Evolutionary conservation across 1,140 invertebrate species (phyloP).

Genomic region (Radopholus similis): DNA sequence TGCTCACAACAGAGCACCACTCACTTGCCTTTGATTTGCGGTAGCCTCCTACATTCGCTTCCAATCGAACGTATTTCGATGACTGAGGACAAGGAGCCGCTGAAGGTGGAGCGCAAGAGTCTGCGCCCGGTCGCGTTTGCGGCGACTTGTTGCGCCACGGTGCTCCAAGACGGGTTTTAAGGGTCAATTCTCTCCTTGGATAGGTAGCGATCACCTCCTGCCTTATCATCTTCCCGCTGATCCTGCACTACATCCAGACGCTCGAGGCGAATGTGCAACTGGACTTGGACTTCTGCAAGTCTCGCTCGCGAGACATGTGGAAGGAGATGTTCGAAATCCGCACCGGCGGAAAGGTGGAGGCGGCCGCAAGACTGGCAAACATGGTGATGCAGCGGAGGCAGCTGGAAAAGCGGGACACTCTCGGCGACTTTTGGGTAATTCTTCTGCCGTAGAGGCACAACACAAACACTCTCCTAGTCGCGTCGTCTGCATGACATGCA

Average conservation of each 20-base stretch:
- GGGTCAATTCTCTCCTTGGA: neutral
- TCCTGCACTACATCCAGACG: slow-evolving; percentile 50
- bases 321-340: slow-evolving; percentile 49
- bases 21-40: too few species aligned
- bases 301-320: slow-evolving; percentile 51
- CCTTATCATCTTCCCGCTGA: slow-evolving; percentile 47
- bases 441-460: too few species aligned
- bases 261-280: slow-evolving; percentile 46
- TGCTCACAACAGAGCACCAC: too few species aligned
- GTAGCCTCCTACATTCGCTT: too few species aligned
- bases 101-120: too few species aligned
- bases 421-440: slow-evolving; percentile 51
- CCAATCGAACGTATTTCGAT: too few species aligned
- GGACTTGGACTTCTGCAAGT: slow-evolving; percentile 51
- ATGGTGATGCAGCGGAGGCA: slow-evolving; percentile 29
- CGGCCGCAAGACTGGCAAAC: slow-evolving; percentile 29
- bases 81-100: too few species aligned
- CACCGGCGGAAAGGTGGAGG: slow-evolving; percentile 21
- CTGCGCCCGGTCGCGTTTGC: slow-evolving; percentile 43
- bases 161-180: neutral
- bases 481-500: slow-evolving; percentile 46
- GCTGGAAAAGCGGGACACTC: slow-evolving; percentile 48
- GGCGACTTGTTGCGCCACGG: slow-evolving; percentile 45
- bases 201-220: slow-evolving; percentile 42
- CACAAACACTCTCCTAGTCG: too few species aligned